These are phyloP conservation scores for Lepeophtheirus salmonis DNA, from an alignment of 1,140 invertebrate genomes.

Conservation along the genomic window DNA sequence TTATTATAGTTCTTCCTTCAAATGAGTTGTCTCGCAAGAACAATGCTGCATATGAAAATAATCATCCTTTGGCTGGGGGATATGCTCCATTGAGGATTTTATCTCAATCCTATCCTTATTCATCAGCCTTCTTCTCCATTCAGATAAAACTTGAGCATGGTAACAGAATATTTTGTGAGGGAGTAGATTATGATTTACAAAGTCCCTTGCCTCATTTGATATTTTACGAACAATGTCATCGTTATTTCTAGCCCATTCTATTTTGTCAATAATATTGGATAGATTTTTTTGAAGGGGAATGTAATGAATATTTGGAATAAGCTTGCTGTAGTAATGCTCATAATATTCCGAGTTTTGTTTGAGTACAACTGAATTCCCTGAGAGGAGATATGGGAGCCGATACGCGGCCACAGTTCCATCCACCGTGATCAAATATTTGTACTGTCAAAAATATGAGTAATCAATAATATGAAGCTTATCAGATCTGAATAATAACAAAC, in stretches of 20 bases:
- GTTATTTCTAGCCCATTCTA: constrained; percentile 58
- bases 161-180: constrained; percentile 78
- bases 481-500: constrained; percentile 35
- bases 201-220: constrained; percentile 45
- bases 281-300: constrained; percentile 60
- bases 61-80: neutral
- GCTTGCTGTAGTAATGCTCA: constrained; percentile 72
- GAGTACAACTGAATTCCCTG: constrained; percentile 61
- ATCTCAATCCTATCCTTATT: neutral
- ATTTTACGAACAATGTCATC: constrained; percentile 52
- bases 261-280: constrained; percentile 49
- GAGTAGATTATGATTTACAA: constrained; percentile 54
- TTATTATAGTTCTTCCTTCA: no score
- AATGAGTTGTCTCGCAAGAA: no score
- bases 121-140: constrained; percentile 24
- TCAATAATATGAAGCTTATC: constrained; percentile 26
- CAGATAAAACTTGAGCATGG: constrained; percentile 54
- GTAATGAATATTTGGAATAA: constrained; percentile 59
- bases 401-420: constrained; percentile 94
- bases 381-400: constrained; percentile 72
- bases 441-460: constrained; percentile 35
- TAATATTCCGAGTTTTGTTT: constrained; percentile 85
- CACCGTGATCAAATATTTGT: constrained; percentile 83
- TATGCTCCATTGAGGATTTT: neutral
- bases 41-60: no score